Evolutionary conservation across 37 sponge, comb jelly and placozoan species (phyloP).

Genomic region (Tethya wilhelma): DNA sequence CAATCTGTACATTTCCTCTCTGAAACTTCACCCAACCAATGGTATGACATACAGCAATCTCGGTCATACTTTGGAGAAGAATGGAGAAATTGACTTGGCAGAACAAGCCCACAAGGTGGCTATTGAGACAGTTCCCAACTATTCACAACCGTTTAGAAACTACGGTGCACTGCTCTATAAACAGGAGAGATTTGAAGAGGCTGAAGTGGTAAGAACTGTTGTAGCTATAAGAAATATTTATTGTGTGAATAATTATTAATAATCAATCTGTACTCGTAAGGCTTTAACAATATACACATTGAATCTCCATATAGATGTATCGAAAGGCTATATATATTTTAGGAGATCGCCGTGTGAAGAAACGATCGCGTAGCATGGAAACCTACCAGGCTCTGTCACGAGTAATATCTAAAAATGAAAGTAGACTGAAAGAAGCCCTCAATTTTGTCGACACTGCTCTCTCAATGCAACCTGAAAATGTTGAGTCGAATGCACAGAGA

Average conservation of each 20-base stretch:
- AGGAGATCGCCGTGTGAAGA: background rate
- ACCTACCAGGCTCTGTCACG: conserved; percentile 19
- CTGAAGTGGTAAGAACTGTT: conserved; percentile 55
- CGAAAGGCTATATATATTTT: background rate
- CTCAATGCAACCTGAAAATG: conserved; percentile 57
- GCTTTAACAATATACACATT: background rate
- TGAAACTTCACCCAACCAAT: conserved; percentile 67
- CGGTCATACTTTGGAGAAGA: conserved; percentile 69
- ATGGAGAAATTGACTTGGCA: conserved; percentile 32
- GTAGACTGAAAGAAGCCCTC: conserved; percentile 67
- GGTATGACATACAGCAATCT: conserved; percentile 86
- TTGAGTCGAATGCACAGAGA: conserved; percentile 32
- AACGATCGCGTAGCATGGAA: conserved; percentile 1
- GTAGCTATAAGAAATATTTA: background rate
- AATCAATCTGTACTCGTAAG: background rate
- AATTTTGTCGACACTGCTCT: conserved; percentile 45
- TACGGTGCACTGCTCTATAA: conserved; percentile 68
- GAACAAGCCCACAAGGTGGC: conserved; percentile 68
- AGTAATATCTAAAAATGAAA: conserved; percentile 8
- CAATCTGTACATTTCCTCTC: conserved; percentile 65
- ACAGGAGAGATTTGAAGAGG: conserved; percentile 53
- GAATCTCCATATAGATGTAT: background rate
- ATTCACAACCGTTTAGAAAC: conserved; percentile 78
- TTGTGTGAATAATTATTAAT: background rate
- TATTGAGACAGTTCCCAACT: conserved; percentile 69